These are phyloP conservation scores for Rhinatrema bivittatum DNA, from an alignment of 2,797 vertebrate species.

Conservation along the genomic window DNA sequence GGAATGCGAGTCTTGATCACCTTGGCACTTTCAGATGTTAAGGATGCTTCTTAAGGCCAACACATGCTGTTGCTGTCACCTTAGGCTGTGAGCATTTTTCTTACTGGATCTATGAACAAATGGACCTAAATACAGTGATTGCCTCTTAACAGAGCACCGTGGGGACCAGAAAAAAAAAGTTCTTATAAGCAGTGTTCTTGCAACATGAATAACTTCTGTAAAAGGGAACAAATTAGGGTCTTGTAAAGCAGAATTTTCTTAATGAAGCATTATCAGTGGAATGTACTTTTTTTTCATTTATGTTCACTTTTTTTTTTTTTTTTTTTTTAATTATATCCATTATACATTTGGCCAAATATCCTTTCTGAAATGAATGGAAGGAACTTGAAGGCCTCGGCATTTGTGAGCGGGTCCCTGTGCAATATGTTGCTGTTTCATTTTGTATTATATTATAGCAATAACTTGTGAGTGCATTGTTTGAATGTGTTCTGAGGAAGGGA, in stretches of 20 bases:
- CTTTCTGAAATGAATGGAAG: background rate
- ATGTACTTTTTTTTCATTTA: no score
- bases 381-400: no score
- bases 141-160: no score
- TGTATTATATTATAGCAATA: slow-evolving; percentile 29
- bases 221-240: no score
- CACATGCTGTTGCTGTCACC: background rate
- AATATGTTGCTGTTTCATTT: slow-evolving; percentile 16
- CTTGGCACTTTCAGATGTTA: slow-evolving; percentile 11
- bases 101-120: slow-evolving; percentile 4
- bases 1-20: slow-evolving; percentile 10
- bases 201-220: no score
- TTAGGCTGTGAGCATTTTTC: slow-evolving; percentile 6
- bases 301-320: slow-evolving; percentile 5
- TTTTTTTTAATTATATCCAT: background rate
- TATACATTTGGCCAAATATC: slow-evolving; percentile 4
- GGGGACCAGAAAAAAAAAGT: no score
- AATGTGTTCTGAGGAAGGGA: slow-evolving; percentile 2
- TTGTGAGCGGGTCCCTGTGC: slow-evolving; percentile 10
- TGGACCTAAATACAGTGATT: no score
- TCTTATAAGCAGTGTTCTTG: no score
- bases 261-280: no score
- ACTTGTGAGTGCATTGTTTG: slow-evolving; percentile 15
- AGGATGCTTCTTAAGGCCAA: slow-evolving; percentile 17
- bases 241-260: no score